Base-by-base conservation (phyloP, 2,113 vertebrate species). In the Corythoichthys haematopterus region DNA sequence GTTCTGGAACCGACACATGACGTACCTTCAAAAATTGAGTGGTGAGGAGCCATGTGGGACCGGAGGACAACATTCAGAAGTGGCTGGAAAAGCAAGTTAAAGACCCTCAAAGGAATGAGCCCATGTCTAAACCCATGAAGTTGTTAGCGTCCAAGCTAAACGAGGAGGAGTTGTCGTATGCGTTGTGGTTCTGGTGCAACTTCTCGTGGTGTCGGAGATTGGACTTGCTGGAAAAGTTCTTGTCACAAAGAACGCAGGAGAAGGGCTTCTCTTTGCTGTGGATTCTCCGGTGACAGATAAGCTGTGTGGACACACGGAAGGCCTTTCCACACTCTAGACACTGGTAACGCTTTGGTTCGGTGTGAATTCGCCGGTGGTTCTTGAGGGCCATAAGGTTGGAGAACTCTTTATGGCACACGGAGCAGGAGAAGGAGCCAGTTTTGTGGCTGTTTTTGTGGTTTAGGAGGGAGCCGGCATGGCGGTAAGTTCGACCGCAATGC, bases 141-240 rank as follows among this genome's bases (percentile, higher is more conserved):
- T 85, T 70, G 67, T 92, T 91, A 47, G 90, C 87, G 6, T 94
- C 88, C 75, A 91, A 76, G 78, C 85, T 84, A 43, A 94, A 94
- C 2, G 60, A 7, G 14, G 91, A 88, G 20, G 92, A 88, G 63
- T 57, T 12, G 55, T 93, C 91, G 5, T 90, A 90, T 48, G 66
- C 68, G 78, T 86, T 87, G 33, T 88, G 69, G 81, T 89, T 93
- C 5, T 93, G 93, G 81, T 96, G 94, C 68, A 91, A 88, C 77
- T 92, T 94, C 85, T 94, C 92, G 3, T 95, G 94, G 70, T 93
- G 89, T 9, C 92, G 89, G 63, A 94, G 89, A 86, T 92, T 92
- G 77, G 90, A 91, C 70, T 91, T 91, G 85, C 90, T 91, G 71
- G 90, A 91, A 74, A 93, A 93, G 80, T 80, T 84, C 80, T 91